phyloP scores from a whole-genome alignment of 2,888 invertebrate genomes.

The Pheosia gnoma region DNA sequence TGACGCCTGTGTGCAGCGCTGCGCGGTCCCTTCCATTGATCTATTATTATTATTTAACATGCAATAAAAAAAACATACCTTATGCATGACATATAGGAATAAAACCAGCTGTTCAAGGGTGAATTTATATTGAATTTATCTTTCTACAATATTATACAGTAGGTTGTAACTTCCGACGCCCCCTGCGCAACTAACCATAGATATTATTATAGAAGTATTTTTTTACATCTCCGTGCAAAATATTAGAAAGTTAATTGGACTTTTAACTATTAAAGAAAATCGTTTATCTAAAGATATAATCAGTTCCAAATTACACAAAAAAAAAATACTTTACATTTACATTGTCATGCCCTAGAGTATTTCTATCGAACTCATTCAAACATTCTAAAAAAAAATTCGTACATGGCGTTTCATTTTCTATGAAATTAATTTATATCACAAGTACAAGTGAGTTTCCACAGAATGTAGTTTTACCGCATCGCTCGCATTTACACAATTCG shows the following conservation, averaged over 20 bases:
- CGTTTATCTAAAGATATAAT: constrained; percentile 33
- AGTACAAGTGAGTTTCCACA: constrained; percentile 58
- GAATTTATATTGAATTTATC: constrained; percentile 81
- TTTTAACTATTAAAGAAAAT: constrained; percentile 50
- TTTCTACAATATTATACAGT: constrained; percentile 81
- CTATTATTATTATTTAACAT: too few species aligned
- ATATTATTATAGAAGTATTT: constrained; percentile 37
- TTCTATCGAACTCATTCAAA: constrained; percentile 23
- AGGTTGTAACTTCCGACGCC: constrained; percentile 61
- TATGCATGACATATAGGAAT: constrained; percentile 25
- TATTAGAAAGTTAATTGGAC: constrained; percentile 63
- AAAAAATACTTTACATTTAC: constrained; percentile 29
- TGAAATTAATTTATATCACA: constrained; percentile 57
- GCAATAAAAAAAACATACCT: too few species aligned
- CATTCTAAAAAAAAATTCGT: constrained; percentile 32
- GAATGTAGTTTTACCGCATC: constrained; percentile 29
- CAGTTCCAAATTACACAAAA: constrained; percentile 30
- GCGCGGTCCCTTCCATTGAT: too few species aligned
- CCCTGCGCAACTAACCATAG: constrained; percentile 44
- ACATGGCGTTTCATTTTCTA: constrained; percentile 27
- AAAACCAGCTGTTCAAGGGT: constrained; percentile 64
- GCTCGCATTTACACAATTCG: constrained; percentile 29
- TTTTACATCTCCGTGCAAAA: constrained; percentile 56
- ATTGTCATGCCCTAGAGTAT: constrained; percentile 30
- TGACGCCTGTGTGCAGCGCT: too few species aligned